These are phyloP conservation scores for Saturnia japonica DNA, from an alignment of 2,888 invertebrate genomes.

Conservation along the genomic window DNA sequence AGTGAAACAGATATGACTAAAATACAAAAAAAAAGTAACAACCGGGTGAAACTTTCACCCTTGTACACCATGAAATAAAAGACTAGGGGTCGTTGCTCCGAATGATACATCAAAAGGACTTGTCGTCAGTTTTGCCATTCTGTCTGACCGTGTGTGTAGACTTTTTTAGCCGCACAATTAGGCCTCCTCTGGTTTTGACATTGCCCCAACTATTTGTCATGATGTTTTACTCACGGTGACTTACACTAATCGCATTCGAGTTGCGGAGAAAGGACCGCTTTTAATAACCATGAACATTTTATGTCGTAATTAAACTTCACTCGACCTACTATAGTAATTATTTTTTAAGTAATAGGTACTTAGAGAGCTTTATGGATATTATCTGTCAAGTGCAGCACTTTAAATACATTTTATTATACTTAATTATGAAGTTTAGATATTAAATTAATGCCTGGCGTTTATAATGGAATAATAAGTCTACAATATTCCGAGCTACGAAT, in stretches of 20 bases:
- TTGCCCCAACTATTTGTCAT: conserved; percentile 46
- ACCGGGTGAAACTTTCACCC: background rate
- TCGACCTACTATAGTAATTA: background rate
- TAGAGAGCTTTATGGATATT: background rate
- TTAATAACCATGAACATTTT: background rate
- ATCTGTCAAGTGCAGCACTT: background rate
- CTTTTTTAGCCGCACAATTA: conserved; percentile 70
- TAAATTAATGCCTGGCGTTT: background rate
- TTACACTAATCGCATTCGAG: background rate
- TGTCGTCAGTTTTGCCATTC: conserved; percentile 41
- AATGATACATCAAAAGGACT: conserved; percentile 51
- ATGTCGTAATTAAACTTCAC: too few relatives aligned
- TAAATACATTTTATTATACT: background rate
- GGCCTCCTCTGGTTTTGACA: conserved; percentile 64
- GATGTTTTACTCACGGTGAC: background rate
- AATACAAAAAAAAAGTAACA: conserved; percentile 15
- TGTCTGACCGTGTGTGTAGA: conserved; percentile 48
- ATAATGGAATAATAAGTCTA: background rate
- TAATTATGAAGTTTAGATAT: background rate
- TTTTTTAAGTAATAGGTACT: background rate
- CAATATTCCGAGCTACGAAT: background rate
- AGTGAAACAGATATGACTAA: background rate
- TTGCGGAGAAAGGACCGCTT: background rate
- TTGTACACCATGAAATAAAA: conserved; percentile 29
- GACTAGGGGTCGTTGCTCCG: conserved; percentile 40